Evolutionary conservation across 2,888 invertebrate species (phyloP), one percentile per base, ranked within the genome.

Genomic region (Stenolophus ochropezus): DNA sequence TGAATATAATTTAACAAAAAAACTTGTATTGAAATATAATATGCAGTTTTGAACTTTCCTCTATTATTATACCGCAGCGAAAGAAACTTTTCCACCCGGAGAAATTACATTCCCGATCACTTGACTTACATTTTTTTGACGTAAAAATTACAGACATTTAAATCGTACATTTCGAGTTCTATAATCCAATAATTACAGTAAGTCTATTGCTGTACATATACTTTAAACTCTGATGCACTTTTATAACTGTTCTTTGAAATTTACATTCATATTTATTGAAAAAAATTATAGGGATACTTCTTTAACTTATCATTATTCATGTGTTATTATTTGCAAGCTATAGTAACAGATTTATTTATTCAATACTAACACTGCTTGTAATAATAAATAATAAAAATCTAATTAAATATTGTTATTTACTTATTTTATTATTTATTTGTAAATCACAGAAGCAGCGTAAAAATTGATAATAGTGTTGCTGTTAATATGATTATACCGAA

Each of bases 91-190:
- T 77, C 53, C 58, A 61, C 58, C 33, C 27, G 58, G 47, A 58
- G 47, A 77, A 77, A 77, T 77, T 58, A 77, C 53, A 77, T 61
- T 61, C 56, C 33, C 56, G 27, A 76, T 76, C 56, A 56, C 14
- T 56, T 23, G 23, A 76, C 53, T 76, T 27, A 56, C 33, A 56
- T 76, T 76, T 76, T 51, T 78, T 78, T 78, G 78, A 78, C 78
- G 51, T 78, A 8, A 23, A 78, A 78, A 78, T 78, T 65, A 78
- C 65, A 78, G 78, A 65, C 78, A 25, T 78, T 78, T 78, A 78
- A 69, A 33, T 23, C 61, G 25, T 27, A 61, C 61, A 61, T 61
- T 61, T 61, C 61, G 20, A 20, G 25, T 61, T 61, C 25, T 61
- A 61, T 25, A 61, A 61, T 61, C 25, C 14, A 61, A 61, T 61